Percentiles rank a stretch among this genome's conserved stretches.
phyloP scores from a whole-genome alignment of 2,797 vertebrate genomes.

The Phoebastria nigripes region DNA sequence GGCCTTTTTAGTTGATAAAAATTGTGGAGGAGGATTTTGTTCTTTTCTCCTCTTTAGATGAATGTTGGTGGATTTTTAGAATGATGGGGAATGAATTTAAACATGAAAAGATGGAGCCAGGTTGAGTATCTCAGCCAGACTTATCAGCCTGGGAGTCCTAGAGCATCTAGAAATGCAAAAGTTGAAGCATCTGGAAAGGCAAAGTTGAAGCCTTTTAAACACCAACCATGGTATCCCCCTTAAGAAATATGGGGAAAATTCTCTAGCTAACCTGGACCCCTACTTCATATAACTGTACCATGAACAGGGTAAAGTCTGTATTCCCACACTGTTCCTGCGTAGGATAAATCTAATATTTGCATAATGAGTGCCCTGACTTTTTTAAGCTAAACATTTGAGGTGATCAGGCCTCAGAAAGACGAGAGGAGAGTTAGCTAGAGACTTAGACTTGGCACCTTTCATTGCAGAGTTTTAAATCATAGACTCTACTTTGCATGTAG shows the following conservation, averaged over 20 bases:
- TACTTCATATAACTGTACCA: neutral
- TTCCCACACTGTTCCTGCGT: neutral
- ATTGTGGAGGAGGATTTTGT: neutral
- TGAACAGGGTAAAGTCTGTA: neutral
- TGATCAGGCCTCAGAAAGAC: neutral
- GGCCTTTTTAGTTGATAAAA: neutral
- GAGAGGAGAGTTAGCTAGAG: neutral
- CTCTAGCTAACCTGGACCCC: neutral
- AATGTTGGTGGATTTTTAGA: neutral
- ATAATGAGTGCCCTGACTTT: neutral
- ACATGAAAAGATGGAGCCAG: neutral
- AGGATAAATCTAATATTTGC: neutral
- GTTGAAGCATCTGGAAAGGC: neutral
- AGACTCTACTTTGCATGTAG: neutral
- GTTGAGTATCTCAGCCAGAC: neutral
- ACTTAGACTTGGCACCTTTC: neutral
- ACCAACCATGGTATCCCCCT: neutral
- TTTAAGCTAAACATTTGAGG: neutral
- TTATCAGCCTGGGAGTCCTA: neutral
- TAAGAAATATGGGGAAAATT: neutral
- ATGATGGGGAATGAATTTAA: neutral
- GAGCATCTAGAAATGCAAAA: neutral
- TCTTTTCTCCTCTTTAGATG: neutral
- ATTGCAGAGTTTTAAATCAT: neutral
- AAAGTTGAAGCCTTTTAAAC: neutral